phyloP scores from a whole-genome alignment of 2,113 vertebrate species.

The Antigone vipio region DNA sequence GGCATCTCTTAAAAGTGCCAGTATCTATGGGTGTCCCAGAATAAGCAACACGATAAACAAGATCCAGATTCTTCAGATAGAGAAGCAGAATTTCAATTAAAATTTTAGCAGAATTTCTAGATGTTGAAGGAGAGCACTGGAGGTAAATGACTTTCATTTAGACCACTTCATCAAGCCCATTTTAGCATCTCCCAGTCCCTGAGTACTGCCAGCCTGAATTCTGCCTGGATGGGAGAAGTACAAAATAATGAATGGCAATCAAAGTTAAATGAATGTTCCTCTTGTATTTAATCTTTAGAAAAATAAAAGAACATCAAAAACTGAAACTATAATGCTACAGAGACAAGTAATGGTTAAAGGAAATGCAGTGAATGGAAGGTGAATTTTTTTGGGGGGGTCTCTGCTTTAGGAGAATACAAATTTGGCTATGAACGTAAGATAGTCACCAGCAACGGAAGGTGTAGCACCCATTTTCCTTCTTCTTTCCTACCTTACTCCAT shows the following conservation, averaged over 20 bases:
- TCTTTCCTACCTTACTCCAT: background rate
- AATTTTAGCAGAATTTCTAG: background rate
- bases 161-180: background rate
- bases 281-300: background rate
- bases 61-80: background rate
- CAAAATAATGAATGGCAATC: background rate
- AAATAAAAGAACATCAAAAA: background rate
- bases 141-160: background rate
- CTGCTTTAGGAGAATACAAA: background rate
- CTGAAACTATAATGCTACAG: background rate
- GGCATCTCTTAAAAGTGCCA: background rate
- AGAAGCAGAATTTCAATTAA: background rate
- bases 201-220: background rate
- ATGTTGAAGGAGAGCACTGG: background rate
- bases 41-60: background rate
- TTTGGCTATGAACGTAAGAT: background rate
- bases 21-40: background rate
- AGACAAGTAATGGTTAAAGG: background rate
- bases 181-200: background rate
- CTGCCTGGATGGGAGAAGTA: background rate
- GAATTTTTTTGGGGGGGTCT: background rate
- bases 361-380: background rate
- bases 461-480: background rate
- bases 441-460: background rate
- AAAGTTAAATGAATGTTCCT: background rate